Percentiles rank a stretch among this genome's conserved stretches.
phyloP scores from a whole-genome alignment of 1,140 invertebrate genomes.

The Bombus confusus region DNA sequence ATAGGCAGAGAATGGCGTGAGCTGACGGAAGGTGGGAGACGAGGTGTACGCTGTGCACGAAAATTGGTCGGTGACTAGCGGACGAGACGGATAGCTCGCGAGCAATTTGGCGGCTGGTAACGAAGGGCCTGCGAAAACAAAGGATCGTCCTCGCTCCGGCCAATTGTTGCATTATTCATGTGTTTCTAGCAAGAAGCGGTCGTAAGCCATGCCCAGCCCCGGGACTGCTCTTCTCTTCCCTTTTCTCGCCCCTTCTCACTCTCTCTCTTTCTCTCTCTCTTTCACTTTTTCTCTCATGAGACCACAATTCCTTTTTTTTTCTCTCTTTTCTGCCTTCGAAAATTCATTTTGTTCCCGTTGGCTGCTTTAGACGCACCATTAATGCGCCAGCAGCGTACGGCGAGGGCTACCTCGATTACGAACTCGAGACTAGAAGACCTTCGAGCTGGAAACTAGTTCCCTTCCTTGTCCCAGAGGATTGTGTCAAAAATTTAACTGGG shows the following conservation, averaged over 20 bases:
- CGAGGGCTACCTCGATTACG: constrained; percentile 56
- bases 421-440: constrained; percentile 48
- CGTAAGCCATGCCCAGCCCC: constrained; percentile 65
- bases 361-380: constrained; percentile 63
- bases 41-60: constrained; percentile 43
- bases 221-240: constrained; percentile 47
- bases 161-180: constrained; percentile 82
- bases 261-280: not conserved
- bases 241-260: not conserved
- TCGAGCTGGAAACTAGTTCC: constrained; percentile 40
- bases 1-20: constrained; percentile 10
- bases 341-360: constrained; percentile 65
- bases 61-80: constrained; percentile 71
- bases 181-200: constrained; percentile 77
- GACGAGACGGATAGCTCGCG: constrained; percentile 64
- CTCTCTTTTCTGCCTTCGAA: constrained; percentile 63
- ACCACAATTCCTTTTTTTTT: not conserved
- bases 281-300: not conserved
- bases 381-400: constrained; percentile 46
- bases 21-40: constrained; percentile 13
- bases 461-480: constrained; percentile 12
- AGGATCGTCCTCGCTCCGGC: constrained; percentile 72
- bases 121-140: constrained; percentile 79
- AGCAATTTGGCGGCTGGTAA: constrained; percentile 78
- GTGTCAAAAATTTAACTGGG: constrained; percentile 31